A percentile compares a stretch with the other conserved stretches of the same genome.
Conservation (phyloP, 2,888 invertebrate genomes). For the Melinaea marsaeus region DNA sequence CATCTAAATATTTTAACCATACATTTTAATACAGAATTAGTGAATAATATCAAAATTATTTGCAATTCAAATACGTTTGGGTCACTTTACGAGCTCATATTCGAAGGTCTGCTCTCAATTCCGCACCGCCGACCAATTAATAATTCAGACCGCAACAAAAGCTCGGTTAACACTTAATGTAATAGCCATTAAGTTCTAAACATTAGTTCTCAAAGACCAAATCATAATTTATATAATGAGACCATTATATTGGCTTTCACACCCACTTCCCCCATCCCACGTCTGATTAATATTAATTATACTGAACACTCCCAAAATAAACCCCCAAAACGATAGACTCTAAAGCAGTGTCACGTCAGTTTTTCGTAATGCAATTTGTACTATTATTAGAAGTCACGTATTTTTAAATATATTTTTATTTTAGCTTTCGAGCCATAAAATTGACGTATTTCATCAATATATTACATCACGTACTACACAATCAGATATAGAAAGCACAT, state of each 20-base stretch:
- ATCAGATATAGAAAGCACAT: slow-evolving; percentile 19
- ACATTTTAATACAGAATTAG: slow-evolving; percentile 18
- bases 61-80: slow-evolving; percentile 30
- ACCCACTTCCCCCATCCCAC: too few species aligned
- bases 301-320: too few species aligned
- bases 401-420: too few species aligned
- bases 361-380: too few species aligned
- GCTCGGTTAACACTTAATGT: slow-evolving; percentile 27
- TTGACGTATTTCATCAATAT: too few species aligned
- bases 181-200: slow-evolving; percentile 19
- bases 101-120: slow-evolving; percentile 27
- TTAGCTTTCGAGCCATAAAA: too few species aligned
- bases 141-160: slow-evolving; percentile 29
- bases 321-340: too few species aligned
- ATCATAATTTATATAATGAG: background rate
- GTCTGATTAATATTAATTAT: too few species aligned
- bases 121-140: slow-evolving; percentile 27
- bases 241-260: background rate
- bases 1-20: background rate
- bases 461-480: too few species aligned
- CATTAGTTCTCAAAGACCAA: slow-evolving; percentile 1
- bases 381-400: too few species aligned
- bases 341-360: too few species aligned
- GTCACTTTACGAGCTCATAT: slow-evolving; percentile 31
- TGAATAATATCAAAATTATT: slow-evolving; percentile 25